A percentile compares a stretch with the other conserved stretches of the same genome.
phyloP scores from a whole-genome alignment of 2,797 vertebrate species.

The Oreochromis mossambicus region DNA sequence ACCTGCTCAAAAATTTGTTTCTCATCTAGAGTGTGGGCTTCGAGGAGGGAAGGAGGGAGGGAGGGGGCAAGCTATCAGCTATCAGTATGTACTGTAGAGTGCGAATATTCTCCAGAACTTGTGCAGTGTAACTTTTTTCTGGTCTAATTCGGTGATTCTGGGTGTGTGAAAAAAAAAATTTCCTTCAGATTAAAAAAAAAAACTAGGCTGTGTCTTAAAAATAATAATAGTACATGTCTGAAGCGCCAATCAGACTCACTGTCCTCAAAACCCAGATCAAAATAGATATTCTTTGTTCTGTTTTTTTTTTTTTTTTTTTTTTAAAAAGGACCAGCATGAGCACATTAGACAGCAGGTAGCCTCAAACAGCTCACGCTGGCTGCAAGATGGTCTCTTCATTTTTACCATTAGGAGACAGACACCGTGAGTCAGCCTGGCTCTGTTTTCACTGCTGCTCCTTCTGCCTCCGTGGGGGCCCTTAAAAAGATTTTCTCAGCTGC shows the following conservation, averaged over 20 bases:
- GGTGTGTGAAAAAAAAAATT: background rate
- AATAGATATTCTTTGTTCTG: conserved; percentile 33
- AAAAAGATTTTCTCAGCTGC: conserved; percentile 1
- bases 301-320: too few relatives aligned
- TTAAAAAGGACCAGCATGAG: conserved; percentile 6
- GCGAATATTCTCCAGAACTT: conserved; percentile 18
- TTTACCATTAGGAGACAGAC: conserved; percentile 20
- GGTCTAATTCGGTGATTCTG: background rate
- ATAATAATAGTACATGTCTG: background rate
- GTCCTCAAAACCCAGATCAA: conserved; percentile 46
- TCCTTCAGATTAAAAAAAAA: background rate
- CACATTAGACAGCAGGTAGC: conserved; percentile 36
- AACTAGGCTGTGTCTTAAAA: conserved; percentile 18
- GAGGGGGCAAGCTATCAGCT: background rate
- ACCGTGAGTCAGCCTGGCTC: conserved; percentile 25
- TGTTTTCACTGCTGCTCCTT: background rate
- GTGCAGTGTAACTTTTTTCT: background rate
- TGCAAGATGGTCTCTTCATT: conserved; percentile 39
- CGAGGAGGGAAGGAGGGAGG: background rate
- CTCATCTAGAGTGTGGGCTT: conserved; percentile 21
- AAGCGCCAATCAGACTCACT: conserved; percentile 6
- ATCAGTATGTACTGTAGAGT: conserved; percentile 22
- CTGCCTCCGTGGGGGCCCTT: background rate
- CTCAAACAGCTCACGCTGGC: conserved; percentile 32
- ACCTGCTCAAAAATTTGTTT: conserved; percentile 33